A percentile compares a stretch with the other conserved stretches of the same genome.
Conservation (phyloP, 2,113 vertebrate species). For the Meleagris gallopavo region DNA sequence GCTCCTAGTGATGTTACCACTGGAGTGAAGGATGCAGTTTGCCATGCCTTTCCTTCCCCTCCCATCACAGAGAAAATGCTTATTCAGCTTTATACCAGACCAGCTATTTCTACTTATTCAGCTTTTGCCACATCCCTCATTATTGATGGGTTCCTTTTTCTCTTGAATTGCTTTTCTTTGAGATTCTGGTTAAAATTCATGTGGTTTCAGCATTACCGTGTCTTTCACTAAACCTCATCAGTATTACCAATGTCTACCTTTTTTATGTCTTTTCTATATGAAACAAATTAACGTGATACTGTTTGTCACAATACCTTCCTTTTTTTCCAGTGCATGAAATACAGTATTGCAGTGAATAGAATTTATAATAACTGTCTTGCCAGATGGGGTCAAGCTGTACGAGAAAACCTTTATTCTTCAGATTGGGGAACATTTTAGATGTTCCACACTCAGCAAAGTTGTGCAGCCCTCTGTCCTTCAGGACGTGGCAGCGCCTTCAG, state of each 20-base stretch:
- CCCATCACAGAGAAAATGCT: slow-evolving; percentile 46
- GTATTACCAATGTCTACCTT: not conserved
- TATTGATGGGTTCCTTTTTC: slow-evolving; percentile 38
- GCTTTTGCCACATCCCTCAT: slow-evolving; percentile 65
- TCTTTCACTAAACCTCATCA: slow-evolving; percentile 20
- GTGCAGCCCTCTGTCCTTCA: not conserved
- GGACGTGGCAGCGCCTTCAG: not conserved
- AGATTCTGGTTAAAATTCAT: slow-evolving; percentile 45
- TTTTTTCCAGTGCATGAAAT: not conserved
- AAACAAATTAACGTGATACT: not conserved
- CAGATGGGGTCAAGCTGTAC: not conserved
- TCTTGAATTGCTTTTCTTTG: slow-evolving; percentile 27
- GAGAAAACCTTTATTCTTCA: not conserved
- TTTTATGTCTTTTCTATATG: not conserved
- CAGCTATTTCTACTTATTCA: slow-evolving; percentile 51
- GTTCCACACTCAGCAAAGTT: not conserved
- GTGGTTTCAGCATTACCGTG: not conserved
- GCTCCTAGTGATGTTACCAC: slow-evolving; percentile 16
- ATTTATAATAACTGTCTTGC: not conserved
- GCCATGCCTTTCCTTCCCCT: slow-evolving; percentile 26
- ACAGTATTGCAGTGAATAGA: accelerated
- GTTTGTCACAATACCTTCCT: not conserved
- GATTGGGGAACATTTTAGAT: not conserved
- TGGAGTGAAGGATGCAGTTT: slow-evolving; percentile 16
- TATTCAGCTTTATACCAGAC: slow-evolving; percentile 53